These are phyloP conservation scores for Sipha flava DNA, from an alignment of 1,140 invertebrate species.

Conservation along the genomic window DNA sequence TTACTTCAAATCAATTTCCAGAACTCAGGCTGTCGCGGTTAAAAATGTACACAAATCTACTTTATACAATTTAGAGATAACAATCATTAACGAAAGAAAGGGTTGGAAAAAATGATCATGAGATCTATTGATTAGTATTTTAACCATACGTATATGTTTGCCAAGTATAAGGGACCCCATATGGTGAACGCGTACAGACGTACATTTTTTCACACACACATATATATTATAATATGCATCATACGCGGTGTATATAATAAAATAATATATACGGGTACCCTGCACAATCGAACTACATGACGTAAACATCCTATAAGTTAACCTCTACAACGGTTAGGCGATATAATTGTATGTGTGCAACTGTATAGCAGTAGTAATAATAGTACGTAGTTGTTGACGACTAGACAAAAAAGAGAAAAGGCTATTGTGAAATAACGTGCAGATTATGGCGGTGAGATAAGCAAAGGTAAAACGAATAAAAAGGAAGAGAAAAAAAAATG, in stretches of 20 bases:
- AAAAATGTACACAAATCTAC: too few relatives aligned
- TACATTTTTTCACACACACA: neutral
- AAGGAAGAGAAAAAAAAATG: neutral
- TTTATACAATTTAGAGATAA: too few relatives aligned
- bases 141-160: neutral
- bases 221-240: too few relatives aligned
- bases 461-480: neutral
- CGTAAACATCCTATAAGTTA: neutral
- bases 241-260: neutral
- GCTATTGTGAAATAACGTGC: neutral
- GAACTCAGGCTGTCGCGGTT: too few relatives aligned
- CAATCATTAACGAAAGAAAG: neutral
- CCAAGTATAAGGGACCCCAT: neutral
- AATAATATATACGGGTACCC: neutral
- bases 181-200: neutral
- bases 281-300: neutral
- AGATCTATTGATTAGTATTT: neutral
- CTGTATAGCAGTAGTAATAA: too few relatives aligned
- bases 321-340: neutral
- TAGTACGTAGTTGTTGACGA: neutral
- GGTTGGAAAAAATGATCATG: neutral
- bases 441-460: slow-evolving; percentile 10
- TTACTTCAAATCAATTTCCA: too few relatives aligned
- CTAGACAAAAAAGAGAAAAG: neutral
- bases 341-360: neutral